Base-by-base conservation (phyloP, 2,113 vertebrate genomes). In the Nyctibius bracteatus region DNA sequence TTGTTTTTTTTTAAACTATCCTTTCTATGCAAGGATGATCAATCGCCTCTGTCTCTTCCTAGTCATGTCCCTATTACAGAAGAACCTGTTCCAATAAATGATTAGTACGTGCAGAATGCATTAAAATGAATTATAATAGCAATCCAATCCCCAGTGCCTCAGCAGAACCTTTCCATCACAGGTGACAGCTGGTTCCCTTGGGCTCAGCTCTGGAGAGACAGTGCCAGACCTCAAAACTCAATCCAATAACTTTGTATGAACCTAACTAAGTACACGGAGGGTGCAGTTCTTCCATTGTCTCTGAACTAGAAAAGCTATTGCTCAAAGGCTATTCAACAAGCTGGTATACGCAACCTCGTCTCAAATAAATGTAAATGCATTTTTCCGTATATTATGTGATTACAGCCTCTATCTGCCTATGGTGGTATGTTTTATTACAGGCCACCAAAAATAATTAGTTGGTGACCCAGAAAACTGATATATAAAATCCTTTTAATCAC, bases 401-500 rank as follows among this genome's bases (percentile, higher is more conserved):
- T 95, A 96, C 94, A 95, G 78, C 68, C 92, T 92, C 97, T 97
- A 52, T 94, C 96, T 92, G 90, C 94, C 94, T 94, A 94, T 68
- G 72, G 86, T 94, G 67, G 90, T 73, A 77, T 97, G 96, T 97
- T 97, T 98, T 98, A 98, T 98, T 93, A 96, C 97, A n/a, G 83
- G 96, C 95, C 97, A 97, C 96, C 96, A 97, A 97, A 98, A 98
- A 98, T 98, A 98, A 98, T 98, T 98, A 98, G 98, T 89, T 97
- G 97, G 96, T 98, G 98, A 98, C 98, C 98, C 98, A 98, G 97
- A 98, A 98, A 98, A 98, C 97, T 95, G 97, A 98, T 98, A 97
- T 96, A 98, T 98, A 98, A 98, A 98, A 98, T 98, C 96, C 96
- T 98, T 98, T 98, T 98, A 98, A 98, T 98, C 98, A 98, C 98